Base-by-base conservation (phyloP, 53 echinoderm and acorn worm genomes). In the Zoroaster sp. region DNA sequence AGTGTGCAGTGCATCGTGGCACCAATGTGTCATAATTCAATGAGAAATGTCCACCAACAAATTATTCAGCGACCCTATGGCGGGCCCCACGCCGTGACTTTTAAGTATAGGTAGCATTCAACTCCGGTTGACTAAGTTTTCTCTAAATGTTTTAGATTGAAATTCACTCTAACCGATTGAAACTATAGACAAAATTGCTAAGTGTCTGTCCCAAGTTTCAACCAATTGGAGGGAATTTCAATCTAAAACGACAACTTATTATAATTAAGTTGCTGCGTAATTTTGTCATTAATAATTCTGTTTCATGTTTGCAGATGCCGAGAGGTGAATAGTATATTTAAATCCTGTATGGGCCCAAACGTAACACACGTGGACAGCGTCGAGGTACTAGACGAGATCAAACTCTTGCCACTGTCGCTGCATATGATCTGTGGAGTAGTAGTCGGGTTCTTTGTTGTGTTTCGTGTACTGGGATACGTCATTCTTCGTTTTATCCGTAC, bases 341-440 rank as follows among this genome's bases (percentile, higher is more conserved):
- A 35, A 2, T 89, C 81, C 25, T 33, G 36, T 41, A 42, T 23
- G 9, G 54, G 49, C 43, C 40, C 65, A 38, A 89, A 89, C 41
- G 73, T 65, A 12, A 89, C 90, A 3, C 34, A 82, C 66, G 90
- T 89, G 35, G 90, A 89, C 41, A 82, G 90, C 74, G 73, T 72
- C 73, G 39, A 34, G 59, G 90, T 82, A 73, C 73, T 89, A n/a
- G 90, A 89, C 90, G 43, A 78, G 23, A 40, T 89, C 9, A 74
- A 39, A 55, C 73, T 89, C n/a, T 28, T 82, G 40, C 81, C 81
- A 12, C 11, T 89, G 21, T 44, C 90, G 23, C 18, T 82, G 23
- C 40, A 31, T n/a, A 30, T 32, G 59, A 81, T 81, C 30, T 53
- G 72, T 54, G 59, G 32, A 30, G 44, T 73, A 37, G 35, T 82